Conservation (phyloP, 1,140 invertebrate genomes). For the Ooceraea biroi region DNA sequence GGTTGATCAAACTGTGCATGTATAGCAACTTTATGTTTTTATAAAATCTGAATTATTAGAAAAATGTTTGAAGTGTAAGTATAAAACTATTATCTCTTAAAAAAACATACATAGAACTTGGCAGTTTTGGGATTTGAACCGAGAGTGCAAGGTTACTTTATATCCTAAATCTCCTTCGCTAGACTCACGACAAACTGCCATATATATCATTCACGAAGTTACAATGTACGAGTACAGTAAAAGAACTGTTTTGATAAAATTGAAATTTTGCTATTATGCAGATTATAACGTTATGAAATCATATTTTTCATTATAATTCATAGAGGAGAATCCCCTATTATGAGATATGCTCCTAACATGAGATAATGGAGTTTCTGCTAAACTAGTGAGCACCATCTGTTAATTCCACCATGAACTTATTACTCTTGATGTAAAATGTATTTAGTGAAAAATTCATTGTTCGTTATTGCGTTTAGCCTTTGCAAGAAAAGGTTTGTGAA, state of each 20-base stretch:
- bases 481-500: too few species aligned
- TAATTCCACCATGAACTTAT: too few species aligned
- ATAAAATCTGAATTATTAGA: not conserved
- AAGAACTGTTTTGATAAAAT: not conserved
- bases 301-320: too few species aligned
- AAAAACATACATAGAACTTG: too few species aligned
- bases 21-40: not conserved
- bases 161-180: not conserved
- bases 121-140: not conserved
- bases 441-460: too few species aligned
- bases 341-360: too few species aligned
- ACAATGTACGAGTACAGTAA: not conserved
- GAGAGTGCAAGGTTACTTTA: not conserved
- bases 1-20: slow-evolving; percentile 83
- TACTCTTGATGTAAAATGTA: too few species aligned
- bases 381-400: too few species aligned
- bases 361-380: too few species aligned
- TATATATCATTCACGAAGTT: not conserved
- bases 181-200: not conserved
- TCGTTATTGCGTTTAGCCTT: too few species aligned
- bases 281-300: not conserved
- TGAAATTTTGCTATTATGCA: not conserved
- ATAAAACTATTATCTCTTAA: too few species aligned
- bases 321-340: too few species aligned
- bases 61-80: not conserved